Conservation (phyloP, 2,888 invertebrate genomes). For the Eremobia ochroleuca region DNA sequence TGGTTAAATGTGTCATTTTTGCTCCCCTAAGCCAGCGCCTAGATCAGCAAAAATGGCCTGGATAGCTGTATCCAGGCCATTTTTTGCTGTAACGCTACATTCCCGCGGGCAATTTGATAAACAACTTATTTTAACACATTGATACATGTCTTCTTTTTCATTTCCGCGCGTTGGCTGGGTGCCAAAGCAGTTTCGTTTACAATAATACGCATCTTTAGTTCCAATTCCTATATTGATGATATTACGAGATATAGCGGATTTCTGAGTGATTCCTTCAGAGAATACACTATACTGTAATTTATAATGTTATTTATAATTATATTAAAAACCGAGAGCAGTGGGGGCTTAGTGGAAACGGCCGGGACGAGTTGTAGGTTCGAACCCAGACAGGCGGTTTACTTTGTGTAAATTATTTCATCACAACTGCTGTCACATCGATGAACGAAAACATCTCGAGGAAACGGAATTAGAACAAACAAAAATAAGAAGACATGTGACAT, state of each 20-base stretch:
- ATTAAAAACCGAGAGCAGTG: not conserved
- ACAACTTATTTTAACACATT: constrained; percentile 22
- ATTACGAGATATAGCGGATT: not conserved
- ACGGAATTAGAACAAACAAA: not conserved
- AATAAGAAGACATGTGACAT: not conserved
- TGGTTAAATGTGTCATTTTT: no score
- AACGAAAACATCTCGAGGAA: not conserved
- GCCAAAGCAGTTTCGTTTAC: constrained; percentile 36
- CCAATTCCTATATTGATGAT: not conserved
- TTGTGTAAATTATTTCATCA: not conserved
- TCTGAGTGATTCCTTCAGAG: not conserved
- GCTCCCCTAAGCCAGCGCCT: no score
- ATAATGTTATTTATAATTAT: not conserved
- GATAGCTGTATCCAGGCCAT: not conserved
- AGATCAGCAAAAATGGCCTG: not conserved
- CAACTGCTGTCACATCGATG: not conserved
- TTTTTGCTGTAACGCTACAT: not conserved
- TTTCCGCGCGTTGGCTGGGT: constrained; percentile 1
- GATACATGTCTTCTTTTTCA: not conserved
- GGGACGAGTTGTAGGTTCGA: not conserved
- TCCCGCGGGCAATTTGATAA: not conserved
- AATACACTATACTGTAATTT: not conserved
- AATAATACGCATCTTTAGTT: constrained; percentile 6
- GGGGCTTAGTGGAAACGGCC: not conserved
- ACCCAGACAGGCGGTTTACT: not conserved